phyloP scores from a whole-genome alignment of 2,113 vertebrate genomes.

The Lamprotornis superbus region DNA sequence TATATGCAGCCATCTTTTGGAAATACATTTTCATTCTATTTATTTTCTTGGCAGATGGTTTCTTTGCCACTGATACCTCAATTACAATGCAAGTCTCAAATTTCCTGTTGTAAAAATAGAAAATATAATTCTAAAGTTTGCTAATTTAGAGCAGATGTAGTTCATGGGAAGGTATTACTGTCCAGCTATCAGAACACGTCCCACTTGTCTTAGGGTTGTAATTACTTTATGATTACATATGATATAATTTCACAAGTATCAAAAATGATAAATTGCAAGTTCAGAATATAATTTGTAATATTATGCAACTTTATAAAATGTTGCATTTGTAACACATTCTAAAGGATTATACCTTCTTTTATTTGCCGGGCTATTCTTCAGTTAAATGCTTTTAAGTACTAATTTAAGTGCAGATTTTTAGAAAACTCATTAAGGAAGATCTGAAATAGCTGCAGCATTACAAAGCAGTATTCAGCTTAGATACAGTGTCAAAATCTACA shows the following conservation, averaged over 20 bases:
- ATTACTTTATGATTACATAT: not conserved
- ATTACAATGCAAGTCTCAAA: not conserved
- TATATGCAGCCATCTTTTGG: not conserved
- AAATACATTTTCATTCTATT: not conserved
- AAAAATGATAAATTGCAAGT: not conserved
- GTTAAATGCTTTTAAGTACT: not conserved
- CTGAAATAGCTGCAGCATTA: not conserved
- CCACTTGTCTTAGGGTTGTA: not conserved
- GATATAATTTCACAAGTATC: not conserved
- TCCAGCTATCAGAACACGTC: not conserved
- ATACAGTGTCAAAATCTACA: not conserved
- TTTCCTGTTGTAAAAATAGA: not conserved
- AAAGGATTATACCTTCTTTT: not conserved
- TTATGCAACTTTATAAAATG: not conserved
- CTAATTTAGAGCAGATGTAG: not conserved
- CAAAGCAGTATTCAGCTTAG: not conserved
- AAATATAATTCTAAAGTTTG: not conserved
- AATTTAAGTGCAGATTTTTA: not conserved
- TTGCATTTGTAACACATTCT: not conserved
- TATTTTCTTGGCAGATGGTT: not conserved
- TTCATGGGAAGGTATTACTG: not conserved
- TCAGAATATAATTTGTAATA: not conserved
- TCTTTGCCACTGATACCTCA: not conserved
- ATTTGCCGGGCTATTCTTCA: not conserved
- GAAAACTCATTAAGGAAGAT: not conserved